A percentile compares a stretch with the other conserved stretches of the same genome.
These are phyloP conservation scores for Parus major DNA, from an alignment of 2,113 vertebrate species.

Conservation along the genomic window DNA sequence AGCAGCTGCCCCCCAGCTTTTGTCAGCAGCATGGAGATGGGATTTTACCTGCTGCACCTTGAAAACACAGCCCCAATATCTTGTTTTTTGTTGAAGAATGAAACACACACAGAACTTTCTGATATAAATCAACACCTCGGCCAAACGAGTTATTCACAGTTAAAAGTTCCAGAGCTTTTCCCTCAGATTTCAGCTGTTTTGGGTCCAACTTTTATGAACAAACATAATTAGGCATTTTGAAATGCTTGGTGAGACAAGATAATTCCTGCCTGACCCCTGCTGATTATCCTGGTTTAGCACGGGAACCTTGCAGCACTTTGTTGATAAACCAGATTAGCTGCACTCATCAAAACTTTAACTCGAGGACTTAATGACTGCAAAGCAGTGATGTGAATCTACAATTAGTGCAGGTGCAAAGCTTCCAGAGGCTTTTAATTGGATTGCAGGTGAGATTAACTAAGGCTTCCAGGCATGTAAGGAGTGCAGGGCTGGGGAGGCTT, in stretches of 20 bases:
- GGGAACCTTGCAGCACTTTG: neutral
- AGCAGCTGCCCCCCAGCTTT: neutral
- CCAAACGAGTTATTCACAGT: neutral
- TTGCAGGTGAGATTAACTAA: conserved; percentile 44
- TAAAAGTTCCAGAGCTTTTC: conserved; percentile 23
- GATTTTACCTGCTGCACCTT: neutral
- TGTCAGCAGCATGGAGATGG: neutral
- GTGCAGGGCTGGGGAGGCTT: neutral
- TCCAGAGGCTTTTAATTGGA: conserved; percentile 45
- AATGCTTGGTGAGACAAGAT: conserved; percentile 41
- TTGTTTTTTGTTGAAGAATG: neutral
- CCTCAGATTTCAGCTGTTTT: neutral
- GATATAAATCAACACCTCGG: neutral
- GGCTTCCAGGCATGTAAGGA: neutral
- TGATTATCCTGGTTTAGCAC: neutral
- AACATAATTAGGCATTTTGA: conserved; percentile 43
- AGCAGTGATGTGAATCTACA: conserved; percentile 29
- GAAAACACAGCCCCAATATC: neutral
- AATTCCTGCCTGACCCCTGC: conserved; percentile 57
- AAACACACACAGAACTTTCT: neutral
- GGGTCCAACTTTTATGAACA: neutral
- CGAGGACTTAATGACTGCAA: conserved; percentile 6
- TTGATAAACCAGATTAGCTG: conserved; percentile 47
- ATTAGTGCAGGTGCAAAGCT: conserved; percentile 44
- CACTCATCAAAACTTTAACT: conserved; percentile 28